Evolutionary conservation across 2,888 invertebrate genomes (phyloP).

Genomic region (Dyspetes luteomarginatus): DNA sequence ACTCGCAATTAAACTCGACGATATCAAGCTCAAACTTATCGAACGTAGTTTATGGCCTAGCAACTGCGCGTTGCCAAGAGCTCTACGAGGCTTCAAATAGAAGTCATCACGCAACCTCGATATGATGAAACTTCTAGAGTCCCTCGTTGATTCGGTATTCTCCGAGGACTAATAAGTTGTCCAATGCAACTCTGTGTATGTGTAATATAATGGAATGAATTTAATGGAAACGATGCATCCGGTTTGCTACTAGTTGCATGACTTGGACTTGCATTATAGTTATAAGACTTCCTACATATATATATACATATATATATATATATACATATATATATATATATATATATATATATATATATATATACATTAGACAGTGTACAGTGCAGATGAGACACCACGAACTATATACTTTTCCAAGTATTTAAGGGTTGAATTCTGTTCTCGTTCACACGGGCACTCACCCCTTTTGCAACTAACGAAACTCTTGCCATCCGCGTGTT

Average conservation of each 20-base stretch:
- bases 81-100: too few species aligned
- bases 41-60: too few species aligned
- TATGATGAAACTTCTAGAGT: conserved; percentile 3
- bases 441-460: conserved; percentile 4
- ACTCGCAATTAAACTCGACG: too few species aligned
- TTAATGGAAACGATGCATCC: conserved; percentile 20
- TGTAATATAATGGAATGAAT: conserved; percentile 19
- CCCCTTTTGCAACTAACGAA: conserved; percentile 24
- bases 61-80: too few species aligned
- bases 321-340: too few species aligned
- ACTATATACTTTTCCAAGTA: conserved; percentile 33
- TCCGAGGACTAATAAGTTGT: conserved; percentile 17
- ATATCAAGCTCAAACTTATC: too few species aligned
- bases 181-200: background rate
- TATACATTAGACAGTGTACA: background rate
- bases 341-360: too few species aligned
- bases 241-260: background rate
- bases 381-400: conserved; percentile 12
- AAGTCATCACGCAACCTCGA: conserved; percentile 14
- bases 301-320: too few species aligned
- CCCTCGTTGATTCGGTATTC: background rate
- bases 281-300: background rate
- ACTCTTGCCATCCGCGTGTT: conserved; percentile 21
- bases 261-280: background rate
- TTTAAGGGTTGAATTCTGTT: conserved; percentile 29